Evolutionary conservation across 2,113 vertebrate genomes (phyloP), one percentile per base, ranked within the genome.

Genomic region (Sylvicapra grimmia): DNA sequence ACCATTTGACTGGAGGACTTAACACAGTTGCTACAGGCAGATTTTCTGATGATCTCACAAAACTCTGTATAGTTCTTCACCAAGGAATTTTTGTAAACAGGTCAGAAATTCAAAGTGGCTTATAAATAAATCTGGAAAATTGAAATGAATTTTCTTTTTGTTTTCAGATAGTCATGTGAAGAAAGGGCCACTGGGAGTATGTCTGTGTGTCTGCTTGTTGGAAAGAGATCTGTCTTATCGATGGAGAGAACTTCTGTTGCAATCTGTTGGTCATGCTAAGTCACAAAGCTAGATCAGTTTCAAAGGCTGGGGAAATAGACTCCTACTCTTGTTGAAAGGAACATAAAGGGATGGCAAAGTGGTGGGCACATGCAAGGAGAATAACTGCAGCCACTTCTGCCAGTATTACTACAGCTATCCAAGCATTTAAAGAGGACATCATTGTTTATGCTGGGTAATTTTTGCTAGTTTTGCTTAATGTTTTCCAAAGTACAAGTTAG

Each of bases 401-500:
- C 51, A 79, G 8, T 29, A 27, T 89, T 89, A 56, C 31, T 51
- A 21, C 27, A 47, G 49, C 18, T 36, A 25, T 13, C 23, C 53
- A 56, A n/a, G 9, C 33, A 47, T 75, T 84, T 51, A 63, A 53
- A 58, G 53, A 83, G 8, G n/a, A 29, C 1, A 58, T 58, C 4
- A 10, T 33, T 80, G n/a, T 93, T 21, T 36, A 29, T 72, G 29
- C 8, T 36, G 33, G 23, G 27, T 83, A n/a, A 86, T 82, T 72
- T 96, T 68, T 88, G 15, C 31, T 68, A 44, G 47, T 49, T 89
- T 93, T 29, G 13, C 54, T 56, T 56, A 51, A 36, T 91, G 44
- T 80, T 94, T 98, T 94, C 83, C 36, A 87, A 94, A 97, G 40
- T 79, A 44, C 29, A 68, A 49, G n/a, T 65, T 51, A 94, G 47